Evolutionary conservation across 2,888 invertebrate species (phyloP), one percentile per base, ranked within the genome.

Genomic region (Melanophora roralis): DNA sequence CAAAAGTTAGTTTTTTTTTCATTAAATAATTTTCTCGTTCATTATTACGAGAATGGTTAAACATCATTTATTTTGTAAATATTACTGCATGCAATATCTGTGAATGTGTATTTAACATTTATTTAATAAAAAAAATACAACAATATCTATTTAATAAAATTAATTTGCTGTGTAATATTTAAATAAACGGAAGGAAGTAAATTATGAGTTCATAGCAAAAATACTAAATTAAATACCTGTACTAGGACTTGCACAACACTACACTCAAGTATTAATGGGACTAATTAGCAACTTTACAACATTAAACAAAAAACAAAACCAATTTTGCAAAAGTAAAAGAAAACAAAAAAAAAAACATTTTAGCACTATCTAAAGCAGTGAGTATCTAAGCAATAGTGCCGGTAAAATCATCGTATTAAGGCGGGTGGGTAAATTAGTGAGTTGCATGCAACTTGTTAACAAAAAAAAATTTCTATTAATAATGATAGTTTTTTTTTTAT

Each of bases 171-270:
- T 45, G 34, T 21, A 16, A 32, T 34, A 16, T 49, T 49, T 27
- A 55, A 32, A 23, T 34, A 75, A 72, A 76, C 72, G 80, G 80
- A 80, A 80, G 80, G 80, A 80, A 80, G 72, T 76, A 64, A 62
- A 75, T 62, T 62, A 60, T 59, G n/a, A n/a, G n/a, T n/a, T n/a
- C n/a, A 71, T 60, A 74, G 59, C 38, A 60, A 72, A n/a, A 62
- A 67, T 59, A 53, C 16, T 34, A 27, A 36, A 76, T 71, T 64
- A 72, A 68, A 68, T 55, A 43, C 76, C 53, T 9, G 16, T 72
- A 53, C 62, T 16, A 64, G 62, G 23, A 72, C 68, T 64, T 83
- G 83, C 83, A 85, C 86, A 85, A 85, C 86, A 85, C 85, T 81
- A 82, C 78, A 36, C 73, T 78, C 78, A 78, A 73, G 68, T 81